Conservation (phyloP, 2,888 invertebrate species). For the Drosophila siamana region DNA sequence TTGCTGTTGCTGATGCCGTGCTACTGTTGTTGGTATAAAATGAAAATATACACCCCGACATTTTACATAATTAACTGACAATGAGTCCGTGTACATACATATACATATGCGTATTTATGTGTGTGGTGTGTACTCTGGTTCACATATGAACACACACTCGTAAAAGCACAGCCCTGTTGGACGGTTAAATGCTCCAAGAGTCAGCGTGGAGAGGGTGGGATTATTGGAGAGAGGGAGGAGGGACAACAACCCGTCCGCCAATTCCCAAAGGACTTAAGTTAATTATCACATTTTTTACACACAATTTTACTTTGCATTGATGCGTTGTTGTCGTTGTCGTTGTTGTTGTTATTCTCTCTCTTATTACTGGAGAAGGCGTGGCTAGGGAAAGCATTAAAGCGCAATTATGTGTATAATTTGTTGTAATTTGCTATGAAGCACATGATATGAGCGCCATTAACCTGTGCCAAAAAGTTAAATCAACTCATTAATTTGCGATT, state of each 20-base stretch:
- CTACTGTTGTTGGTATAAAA: slow-evolving; percentile 31
- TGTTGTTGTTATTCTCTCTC: not conserved
- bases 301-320: slow-evolving; percentile 80
- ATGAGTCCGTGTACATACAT: slow-evolving; percentile 53
- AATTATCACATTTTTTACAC: slow-evolving; percentile 81
- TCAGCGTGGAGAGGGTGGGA: not conserved
- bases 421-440: slow-evolving; percentile 74
- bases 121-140: slow-evolving; percentile 10
- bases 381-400: slow-evolving; percentile 66
- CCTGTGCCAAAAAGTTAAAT: slow-evolving; percentile 66
- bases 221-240: slow-evolving; percentile 4
- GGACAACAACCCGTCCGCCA: slow-evolving; percentile 23
- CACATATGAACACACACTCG: slow-evolving; percentile 16
- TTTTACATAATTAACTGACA: slow-evolving; percentile 80
- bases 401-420: slow-evolving; percentile 78
- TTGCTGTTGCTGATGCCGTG: slow-evolving; percentile 20
- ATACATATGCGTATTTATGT: slow-evolving; percentile 36
- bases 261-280: slow-evolving; percentile 78
- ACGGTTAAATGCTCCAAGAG: slow-evolving; percentile 31
- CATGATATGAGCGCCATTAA: slow-evolving; percentile 64
- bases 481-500: slow-evolving; percentile 71
- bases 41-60: slow-evolving; percentile 57
- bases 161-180: slow-evolving; percentile 25
- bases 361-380: slow-evolving; percentile 34
- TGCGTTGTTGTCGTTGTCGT: slow-evolving; percentile 37